Conservation (phyloP, 2,888 invertebrate genomes). For the Mimas tiliae region DNA sequence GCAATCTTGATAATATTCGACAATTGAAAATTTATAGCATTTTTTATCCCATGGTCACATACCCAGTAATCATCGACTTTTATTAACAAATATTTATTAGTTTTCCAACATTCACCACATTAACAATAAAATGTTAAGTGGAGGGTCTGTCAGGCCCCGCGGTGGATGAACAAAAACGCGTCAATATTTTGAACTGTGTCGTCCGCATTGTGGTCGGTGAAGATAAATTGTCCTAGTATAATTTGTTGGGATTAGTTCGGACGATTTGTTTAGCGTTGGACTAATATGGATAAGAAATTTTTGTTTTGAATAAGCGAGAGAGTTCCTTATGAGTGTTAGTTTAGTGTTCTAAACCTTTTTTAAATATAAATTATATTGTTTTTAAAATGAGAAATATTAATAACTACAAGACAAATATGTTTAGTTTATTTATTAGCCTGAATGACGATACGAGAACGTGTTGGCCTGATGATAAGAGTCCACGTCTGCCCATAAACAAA, state of each 20-base stretch:
- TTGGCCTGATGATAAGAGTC: too few relatives aligned
- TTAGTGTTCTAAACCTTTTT: too few relatives aligned
- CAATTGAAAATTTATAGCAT: conserved; percentile 11
- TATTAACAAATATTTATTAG: conserved; percentile 25
- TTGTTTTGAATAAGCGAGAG: background rate
- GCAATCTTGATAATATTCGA: conserved; percentile 1
- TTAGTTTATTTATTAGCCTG: too few relatives aligned
- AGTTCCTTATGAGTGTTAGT: background rate
- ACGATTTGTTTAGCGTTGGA: conserved; percentile 53
- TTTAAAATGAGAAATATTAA: too few relatives aligned
- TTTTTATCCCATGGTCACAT: conserved; percentile 4
- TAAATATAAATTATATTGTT: too few relatives aligned
- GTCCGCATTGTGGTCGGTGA: conserved; percentile 74
- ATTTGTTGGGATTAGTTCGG: conserved; percentile 73
- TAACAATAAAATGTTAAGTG: conserved; percentile 72
- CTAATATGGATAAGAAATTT: conserved; percentile 27
- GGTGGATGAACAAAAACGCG: conserved; percentile 72
- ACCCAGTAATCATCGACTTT: conserved; percentile 9
- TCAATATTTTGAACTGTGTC: conserved; percentile 82
- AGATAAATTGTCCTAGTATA: conserved; percentile 80
- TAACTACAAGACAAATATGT: too few relatives aligned
- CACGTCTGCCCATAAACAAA: too few relatives aligned
- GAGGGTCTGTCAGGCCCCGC: conserved; percentile 69
- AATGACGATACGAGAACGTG: too few relatives aligned
- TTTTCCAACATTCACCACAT: conserved; percentile 28